Base-by-base conservation (phyloP, 2,888 invertebrate genomes). In the Polylopha cassiicola region DNA sequence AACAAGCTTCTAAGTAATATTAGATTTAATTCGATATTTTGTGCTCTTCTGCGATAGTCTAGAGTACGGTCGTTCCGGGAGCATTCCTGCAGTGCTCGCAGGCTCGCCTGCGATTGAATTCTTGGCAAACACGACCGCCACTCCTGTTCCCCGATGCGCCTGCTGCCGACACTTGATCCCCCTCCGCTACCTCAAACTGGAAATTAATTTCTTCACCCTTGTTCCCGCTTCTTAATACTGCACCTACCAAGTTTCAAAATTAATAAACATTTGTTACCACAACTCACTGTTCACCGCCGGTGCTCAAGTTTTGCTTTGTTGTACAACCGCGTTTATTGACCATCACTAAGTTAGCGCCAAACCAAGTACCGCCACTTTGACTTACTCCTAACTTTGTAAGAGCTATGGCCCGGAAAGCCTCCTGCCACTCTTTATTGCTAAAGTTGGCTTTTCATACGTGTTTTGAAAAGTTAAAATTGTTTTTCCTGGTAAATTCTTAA, bases 291-390 rank as follows among this genome's bases (percentile, higher is more conserved):
- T n/a, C n/a, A n/a, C n/a, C n/a, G n/a, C n/a, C n/a, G n/a, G n/a
- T n/a, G n/a, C n/a, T n/a, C n/a, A n/a, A n/a, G n/a, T n/a, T n/a
- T n/a, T n/a, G n/a, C n/a, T n/a, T n/a, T n/a, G n/a, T n/a, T n/a
- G n/a, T n/a, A n/a, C n/a, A n/a, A n/a, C n/a, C n/a, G n/a, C n/a
- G 69, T 80, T 76, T 80, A 75, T 78, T 77, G 76, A 73, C 78
- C 76, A 79, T 65, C 65, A 56, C 73, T 59, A 71, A 75, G 61
- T 73, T 68, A 66, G 65, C 69, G 60, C 63, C 58, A 55, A 55
- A 60, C 63, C 53, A 65, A 70, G 72, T 66, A 62, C n/a, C 65
- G 67, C 71, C 67, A 70, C 73, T 80, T 79, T 74, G 71, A 73
- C 61, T 68, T 73, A 78, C 71, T 78, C 75, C 77, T 69, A 73